Base-by-base conservation (phyloP, 2,888 invertebrate species). In the Orchesellides sinensis region DNA sequence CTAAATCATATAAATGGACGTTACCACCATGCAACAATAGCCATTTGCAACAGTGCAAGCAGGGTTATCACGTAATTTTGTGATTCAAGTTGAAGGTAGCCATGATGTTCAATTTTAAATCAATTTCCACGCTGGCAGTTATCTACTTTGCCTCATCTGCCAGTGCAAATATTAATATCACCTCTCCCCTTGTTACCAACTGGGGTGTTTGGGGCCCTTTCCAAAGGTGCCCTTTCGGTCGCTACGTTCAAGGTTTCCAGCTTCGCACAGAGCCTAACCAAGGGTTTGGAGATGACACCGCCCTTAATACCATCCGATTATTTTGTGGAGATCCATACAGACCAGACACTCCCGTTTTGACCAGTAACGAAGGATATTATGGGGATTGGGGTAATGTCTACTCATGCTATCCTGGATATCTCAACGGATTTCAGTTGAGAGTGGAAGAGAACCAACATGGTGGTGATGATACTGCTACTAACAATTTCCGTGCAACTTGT, bases 161-260 rank as follows among this genome's bases (percentile, higher is more conserved):
- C 35, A 35, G 35, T 4, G 52, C n/a, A 52, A 52, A 52, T 52
- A 2, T 65, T 3, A 69, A 69, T n/a, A 73, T 81, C 10, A 65
- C 72, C 5, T 82, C 82, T 3, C 73, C 73, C 10, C 68, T 32
- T 0, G 25, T 59, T 29, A 82, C 84, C 5, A 49, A 79, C 52
- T 84, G 82, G 82, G 84, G 84, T 0, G 52, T 19, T 2, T 82
- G 82, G 84, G 82, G 79, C 23, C 0, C 6, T 0, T 63, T 79
- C n/a, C 32, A 72, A n/a, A 21, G 21, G 1, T 84, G 84, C 32
- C 79, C 74, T 0, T n/a, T 12, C n/a, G 65, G 70, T 12, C 32
- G 61, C 1, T 49, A 23, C 10, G 82, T 23, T 10, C 73, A 82
- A 61, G 82, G 69, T 0, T 82, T 84, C 19, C 78, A 78, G 19